phyloP scores from a whole-genome alignment of 2,888 invertebrate genomes.

The Nomada fucata region DNA sequence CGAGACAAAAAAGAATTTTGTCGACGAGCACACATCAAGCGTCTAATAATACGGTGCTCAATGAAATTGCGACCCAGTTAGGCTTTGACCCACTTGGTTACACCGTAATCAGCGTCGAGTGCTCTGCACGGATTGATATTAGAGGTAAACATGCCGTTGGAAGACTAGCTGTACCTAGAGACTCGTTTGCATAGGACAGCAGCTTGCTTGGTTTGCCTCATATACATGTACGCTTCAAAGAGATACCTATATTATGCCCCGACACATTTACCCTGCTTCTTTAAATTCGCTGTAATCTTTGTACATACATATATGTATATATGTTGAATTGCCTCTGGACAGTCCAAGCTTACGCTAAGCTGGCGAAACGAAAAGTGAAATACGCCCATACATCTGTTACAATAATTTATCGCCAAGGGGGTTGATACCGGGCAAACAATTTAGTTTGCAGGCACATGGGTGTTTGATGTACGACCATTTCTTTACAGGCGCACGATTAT shows the following conservation, averaged over 20 bases:
- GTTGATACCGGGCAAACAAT: neutral
- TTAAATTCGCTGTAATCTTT: slow-evolving; percentile 17
- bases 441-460: too few relatives aligned
- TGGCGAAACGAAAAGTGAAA: neutral
- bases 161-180: slow-evolving; percentile 21
- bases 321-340: neutral
- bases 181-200: slow-evolving; percentile 54
- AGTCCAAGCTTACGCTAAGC: too few relatives aligned
- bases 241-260: neutral
- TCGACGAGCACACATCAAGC: slow-evolving; percentile 35
- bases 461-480: too few relatives aligned
- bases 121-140: slow-evolving; percentile 61
- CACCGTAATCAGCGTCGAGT: slow-evolving; percentile 64
- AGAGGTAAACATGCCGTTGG: slow-evolving; percentile 58
- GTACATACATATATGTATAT: too few relatives aligned
- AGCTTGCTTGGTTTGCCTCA: slow-evolving; percentile 6
- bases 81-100: slow-evolving; percentile 68
- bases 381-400: neutral
- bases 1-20: slow-evolving; percentile 15
- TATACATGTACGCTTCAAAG: neutral
- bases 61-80: slow-evolving; percentile 72
- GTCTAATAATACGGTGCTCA: slow-evolving; percentile 65
- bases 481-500: too few relatives aligned
- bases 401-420: slow-evolving; percentile 16
- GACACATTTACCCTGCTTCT: slow-evolving; percentile 31